Percentiles rank a stretch among this genome's conserved stretches.
Conservation (phyloP, 2,113 vertebrate genomes). For the Tachysurus fulvidraco region DNA sequence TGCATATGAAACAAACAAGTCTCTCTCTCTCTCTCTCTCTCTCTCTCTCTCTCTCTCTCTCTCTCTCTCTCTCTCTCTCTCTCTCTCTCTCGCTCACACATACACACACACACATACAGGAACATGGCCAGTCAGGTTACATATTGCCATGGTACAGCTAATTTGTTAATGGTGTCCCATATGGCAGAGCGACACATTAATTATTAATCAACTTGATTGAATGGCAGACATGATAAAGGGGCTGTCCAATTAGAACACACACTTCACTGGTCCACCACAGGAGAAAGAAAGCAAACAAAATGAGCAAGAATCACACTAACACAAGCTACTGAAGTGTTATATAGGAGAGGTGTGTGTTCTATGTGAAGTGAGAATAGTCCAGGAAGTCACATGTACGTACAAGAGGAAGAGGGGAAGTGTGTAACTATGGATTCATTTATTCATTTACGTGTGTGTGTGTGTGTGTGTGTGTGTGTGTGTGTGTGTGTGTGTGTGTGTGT, state of each 20-base stretch:
- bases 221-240: conserved; percentile 48
- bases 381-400: conserved; percentile 28
- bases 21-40: neutral
- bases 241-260: conserved; percentile 10
- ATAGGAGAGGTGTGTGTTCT: neutral
- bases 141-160: conserved; percentile 49
- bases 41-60: neutral
- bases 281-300: conserved; percentile 20
- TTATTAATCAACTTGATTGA: conserved; percentile 51
- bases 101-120: neutral
- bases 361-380: conserved; percentile 8
- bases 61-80: conserved; percentile 15
- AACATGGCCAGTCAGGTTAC: conserved; percentile 13
- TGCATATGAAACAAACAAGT: neutral
- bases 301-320: neutral
- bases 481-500: conserved; percentile 41
- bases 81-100: neutral
- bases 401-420: neutral
- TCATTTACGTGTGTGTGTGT: conserved; percentile 21
- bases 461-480: conserved; percentile 40
- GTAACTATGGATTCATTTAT: conserved; percentile 7
- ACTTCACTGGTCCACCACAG: conserved; percentile 10
- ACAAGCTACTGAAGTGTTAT: conserved; percentile 19
- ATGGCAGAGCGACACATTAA: conserved; percentile 41
- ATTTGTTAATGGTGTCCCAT: conserved; percentile 50